Base-by-base conservation (phyloP, 2,797 vertebrate species). In the Eurystomus glaucurus region DNA sequence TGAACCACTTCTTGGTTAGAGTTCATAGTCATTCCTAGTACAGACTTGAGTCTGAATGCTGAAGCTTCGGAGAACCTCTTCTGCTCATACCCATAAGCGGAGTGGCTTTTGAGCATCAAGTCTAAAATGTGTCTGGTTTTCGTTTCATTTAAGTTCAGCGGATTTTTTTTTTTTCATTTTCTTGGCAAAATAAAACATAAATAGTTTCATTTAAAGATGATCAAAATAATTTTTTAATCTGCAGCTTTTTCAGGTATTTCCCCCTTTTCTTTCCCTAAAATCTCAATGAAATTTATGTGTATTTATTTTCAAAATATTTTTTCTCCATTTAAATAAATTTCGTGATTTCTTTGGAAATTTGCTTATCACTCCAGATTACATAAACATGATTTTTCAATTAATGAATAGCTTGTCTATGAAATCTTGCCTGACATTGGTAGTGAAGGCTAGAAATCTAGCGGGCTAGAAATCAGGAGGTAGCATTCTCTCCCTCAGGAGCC, bases 211-310 rank as follows among this genome's bases (percentile, higher is more conserved):
- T 76, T 68, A 55, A 84, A 70, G 57, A 58, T 10, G 61, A 28
- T 8, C 3, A 33, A 76, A 62, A 12, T 25, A 20, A 2, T 3
- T 31, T 35, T 86, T 65, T 37, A 41, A 76, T 29, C 31, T 66
- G 26, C 48, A 85, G 41, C 23, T 35, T 48, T n/a, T 88, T 76
- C 31, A 80, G 17, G 6, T 52, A 75, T 60, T 80, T 85, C 37
- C 43, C 31, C 9, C 3, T 10, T 7, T 71, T 37, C 6, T 2
- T 2, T 28, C 12, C 20, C 4, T 20, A 75, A 54, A 37, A 69
- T 35, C 28, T 50, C n/a, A 64, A 71, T 54, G 2, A 71, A 69
- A 70, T 17, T 1, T 35, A 33, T 0, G 0, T 25, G 3, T 4
- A 50, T 61, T 88, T 75, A 8, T 77, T 70, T 57, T 71, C 11